phyloP scores from a whole-genome alignment of 2,113 vertebrate species.

The Aspidoscelis tigris region DNA sequence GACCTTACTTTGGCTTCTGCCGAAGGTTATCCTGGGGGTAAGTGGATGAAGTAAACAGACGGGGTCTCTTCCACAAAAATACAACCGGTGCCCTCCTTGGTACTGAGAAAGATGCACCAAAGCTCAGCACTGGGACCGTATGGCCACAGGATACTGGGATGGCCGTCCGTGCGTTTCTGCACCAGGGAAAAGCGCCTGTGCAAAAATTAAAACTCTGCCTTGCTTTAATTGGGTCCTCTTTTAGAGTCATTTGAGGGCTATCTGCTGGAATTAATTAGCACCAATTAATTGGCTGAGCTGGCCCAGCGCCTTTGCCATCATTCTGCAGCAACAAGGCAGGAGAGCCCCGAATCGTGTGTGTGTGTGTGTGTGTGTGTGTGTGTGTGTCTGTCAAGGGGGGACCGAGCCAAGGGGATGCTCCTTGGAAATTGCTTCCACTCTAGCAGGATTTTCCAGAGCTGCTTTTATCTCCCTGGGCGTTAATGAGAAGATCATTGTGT shows the following conservation, averaged over 20 bases:
- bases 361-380: background rate
- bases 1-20: too few species aligned
- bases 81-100: background rate
- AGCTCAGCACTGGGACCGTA: background rate
- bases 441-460: too few species aligned
- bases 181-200: too few species aligned
- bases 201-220: too few species aligned
- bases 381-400: background rate
- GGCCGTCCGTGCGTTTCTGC: accelerated
- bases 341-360: background rate
- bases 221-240: too few species aligned
- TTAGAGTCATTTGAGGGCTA: accelerated
- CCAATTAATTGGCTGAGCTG: conserved; percentile 36
- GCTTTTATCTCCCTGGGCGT: background rate
- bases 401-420: background rate
- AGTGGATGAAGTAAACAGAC: too few species aligned
- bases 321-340: background rate
- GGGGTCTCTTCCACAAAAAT: too few species aligned
- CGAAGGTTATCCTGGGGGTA: too few species aligned
- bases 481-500: background rate
- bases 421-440: background rate
- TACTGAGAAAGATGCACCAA: background rate
- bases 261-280: conserved; percentile 41
- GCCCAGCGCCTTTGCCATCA: accelerated
- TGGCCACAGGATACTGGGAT: too few species aligned